Evolutionary conservation across 2,888 invertebrate species (phyloP).

Genomic region (Chirona hameri): DNA sequence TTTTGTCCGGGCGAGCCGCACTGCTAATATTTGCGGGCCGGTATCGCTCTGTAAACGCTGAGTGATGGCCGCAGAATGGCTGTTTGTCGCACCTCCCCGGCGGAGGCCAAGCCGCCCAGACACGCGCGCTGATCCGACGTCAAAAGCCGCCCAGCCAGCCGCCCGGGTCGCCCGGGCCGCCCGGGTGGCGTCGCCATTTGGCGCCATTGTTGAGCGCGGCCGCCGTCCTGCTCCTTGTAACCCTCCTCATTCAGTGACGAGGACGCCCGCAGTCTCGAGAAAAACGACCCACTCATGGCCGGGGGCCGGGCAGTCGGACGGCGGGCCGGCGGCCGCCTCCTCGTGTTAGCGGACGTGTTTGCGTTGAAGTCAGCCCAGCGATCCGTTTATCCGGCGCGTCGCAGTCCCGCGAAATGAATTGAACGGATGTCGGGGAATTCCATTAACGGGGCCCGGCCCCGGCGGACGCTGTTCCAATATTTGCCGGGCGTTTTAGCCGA

Average conservation of each 20-base stretch:
- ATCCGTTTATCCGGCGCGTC: not conserved
- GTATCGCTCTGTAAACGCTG: not conserved
- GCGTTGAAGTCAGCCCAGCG: not conserved
- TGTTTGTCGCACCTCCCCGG: not conserved
- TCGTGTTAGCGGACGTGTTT: not conserved
- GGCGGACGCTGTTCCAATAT: constrained; percentile 5
- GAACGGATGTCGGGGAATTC: not conserved
- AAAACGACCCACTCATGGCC: not conserved
- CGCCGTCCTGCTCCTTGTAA: not conserved
- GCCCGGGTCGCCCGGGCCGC: not conserved
- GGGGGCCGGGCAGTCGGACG: too few relatives aligned
- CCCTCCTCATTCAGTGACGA: not conserved
- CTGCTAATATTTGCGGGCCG: not conserved
- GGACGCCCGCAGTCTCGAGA: not conserved
- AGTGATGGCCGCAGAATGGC: not conserved
- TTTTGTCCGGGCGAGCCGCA: not conserved
- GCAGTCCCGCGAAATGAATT: not conserved
- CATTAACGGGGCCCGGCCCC: not conserved
- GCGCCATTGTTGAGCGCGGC: not conserved
- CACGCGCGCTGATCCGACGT: not conserved
- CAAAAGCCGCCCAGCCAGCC: not conserved
- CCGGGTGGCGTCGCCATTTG: not conserved
- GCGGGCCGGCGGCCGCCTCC: too few relatives aligned
- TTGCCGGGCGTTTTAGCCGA: not conserved
- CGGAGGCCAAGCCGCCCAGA: too few relatives aligned